Evolutionary conservation across 2,797 vertebrate species (phyloP), one percentile per base, ranked within the genome.

Genomic region (Peromyscus melanophrys): DNA sequence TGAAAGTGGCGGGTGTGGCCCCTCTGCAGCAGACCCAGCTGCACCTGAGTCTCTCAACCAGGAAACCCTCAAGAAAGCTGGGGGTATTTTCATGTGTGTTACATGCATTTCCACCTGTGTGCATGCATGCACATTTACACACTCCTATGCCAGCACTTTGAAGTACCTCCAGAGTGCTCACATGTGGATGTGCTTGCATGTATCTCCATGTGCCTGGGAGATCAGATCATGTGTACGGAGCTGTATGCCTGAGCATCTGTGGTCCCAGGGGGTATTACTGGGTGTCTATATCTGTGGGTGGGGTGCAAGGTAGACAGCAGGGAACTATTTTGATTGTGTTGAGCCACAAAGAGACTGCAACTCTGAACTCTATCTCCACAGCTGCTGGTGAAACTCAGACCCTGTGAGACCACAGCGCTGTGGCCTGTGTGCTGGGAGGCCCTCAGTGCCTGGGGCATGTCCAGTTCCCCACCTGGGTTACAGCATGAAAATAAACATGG

Each of bases 91-190:
- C 3, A 21, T 10, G 4, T 23, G 37, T 21, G 34, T 91, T 3
- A 0, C 12, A 1, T 94, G 89, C 69, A 49, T 87, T 55, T 55
- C n/a, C 4, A 52, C 83, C 2, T 52, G 31, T 46, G 61, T 98
- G 98, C 98, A 97, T 95, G 98, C 97, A 98, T 97, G 34, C 73
- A 96, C 83, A 40, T 8, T 17, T 93, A 92, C 83, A 40, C 27
- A 12, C 37, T 16, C 29, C 13, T 21, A 31, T 81, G 63, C 52
- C 90, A 52, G 40, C 12, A 3, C 85, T 77, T 87, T 65, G 31
- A 16, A 34, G 49, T 17, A 12, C 61, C 31, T 96, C 63, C 21
- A 2, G 8, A 14, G 9, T 27, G 46, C 75, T 78, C 4, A 4
- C 5, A 5, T 46, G 10, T 76, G 3, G 37, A 21, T 81, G 27